A percentile compares a stretch with the other conserved stretches of the same genome.
These are phyloP conservation scores for Drosophila neonasuta DNA, from an alignment of 2,888 invertebrate species.

Conservation along the genomic window DNA sequence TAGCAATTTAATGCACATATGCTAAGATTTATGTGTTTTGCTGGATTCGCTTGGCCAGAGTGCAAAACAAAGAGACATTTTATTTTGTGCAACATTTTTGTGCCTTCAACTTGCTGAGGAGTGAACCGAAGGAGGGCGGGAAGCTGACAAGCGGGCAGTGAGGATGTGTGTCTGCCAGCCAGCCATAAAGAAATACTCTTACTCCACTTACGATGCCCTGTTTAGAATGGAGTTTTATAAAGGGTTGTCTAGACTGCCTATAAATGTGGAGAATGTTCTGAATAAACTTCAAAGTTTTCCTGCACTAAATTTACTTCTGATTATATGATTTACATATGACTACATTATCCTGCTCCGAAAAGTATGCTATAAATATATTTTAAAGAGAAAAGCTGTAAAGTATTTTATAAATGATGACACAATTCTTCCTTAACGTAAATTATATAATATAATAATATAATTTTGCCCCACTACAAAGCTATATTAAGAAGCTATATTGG, in stretches of 20 bases:
- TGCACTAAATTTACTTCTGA: no score
- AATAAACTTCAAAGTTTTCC: no score
- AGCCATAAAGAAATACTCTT: slow-evolving; percentile 58
- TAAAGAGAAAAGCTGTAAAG: no score
- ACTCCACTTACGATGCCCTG: slow-evolving; percentile 24
- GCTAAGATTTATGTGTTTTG: slow-evolving; percentile 76
- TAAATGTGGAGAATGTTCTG: no score
- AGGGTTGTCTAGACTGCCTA: neutral
- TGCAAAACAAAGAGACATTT: slow-evolving; percentile 75
- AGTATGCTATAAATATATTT: neutral
- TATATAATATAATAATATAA: no score
- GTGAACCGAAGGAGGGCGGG: neutral
- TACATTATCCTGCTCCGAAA: neutral
- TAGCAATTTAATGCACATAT: slow-evolving; percentile 72
- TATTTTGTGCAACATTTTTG: slow-evolving; percentile 66
- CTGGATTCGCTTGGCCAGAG: slow-evolving; percentile 63
- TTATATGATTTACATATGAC: neutral
- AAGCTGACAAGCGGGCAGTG: slow-evolving; percentile 3
- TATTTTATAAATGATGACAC: no score
- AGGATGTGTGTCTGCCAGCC: slow-evolving; percentile 43
- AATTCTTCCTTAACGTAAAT: no score
- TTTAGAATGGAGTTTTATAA: fast-evolving
- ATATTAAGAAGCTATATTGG: no score
- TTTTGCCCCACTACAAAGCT: no score
- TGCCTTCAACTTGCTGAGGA: slow-evolving; percentile 21